Conservation (phyloP, 2,888 invertebrate species). For the Stegana nigrithorax region DNA sequence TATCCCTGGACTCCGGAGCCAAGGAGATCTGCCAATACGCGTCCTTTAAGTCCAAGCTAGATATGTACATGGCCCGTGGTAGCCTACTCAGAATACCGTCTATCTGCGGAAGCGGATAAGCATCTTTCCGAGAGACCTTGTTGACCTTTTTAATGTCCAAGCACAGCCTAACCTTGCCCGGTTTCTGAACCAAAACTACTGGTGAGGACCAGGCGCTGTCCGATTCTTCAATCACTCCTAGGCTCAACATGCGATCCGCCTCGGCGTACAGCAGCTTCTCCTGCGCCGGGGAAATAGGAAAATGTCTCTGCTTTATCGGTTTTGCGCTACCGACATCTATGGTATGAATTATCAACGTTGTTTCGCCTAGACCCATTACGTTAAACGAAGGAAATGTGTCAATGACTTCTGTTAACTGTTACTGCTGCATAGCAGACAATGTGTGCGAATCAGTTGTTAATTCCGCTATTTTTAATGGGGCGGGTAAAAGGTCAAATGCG, state of each 20-base stretch:
- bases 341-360: not conserved
- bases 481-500: not conserved
- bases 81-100: not conserved
- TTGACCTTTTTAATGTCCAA: not conserved
- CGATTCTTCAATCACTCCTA: slow-evolving; percentile 43
- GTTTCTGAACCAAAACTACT: not conserved
- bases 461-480: not conserved
- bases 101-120: not conserved
- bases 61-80: slow-evolving; percentile 27
- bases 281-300: not conserved
- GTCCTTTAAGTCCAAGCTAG: slow-evolving; percentile 9
- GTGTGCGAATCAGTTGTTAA: not conserved
- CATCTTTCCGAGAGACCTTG: not conserved
- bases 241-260: not conserved
- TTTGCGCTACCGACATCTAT: not conserved
- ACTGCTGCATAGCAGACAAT: not conserved
- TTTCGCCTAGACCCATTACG: not conserved
- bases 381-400: not conserved
- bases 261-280: not conserved
- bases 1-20: slow-evolving; percentile 3
- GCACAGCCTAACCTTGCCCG: not conserved
- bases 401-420: not conserved
- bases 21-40: slow-evolving; percentile 11
- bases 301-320: not conserved
- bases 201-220: not conserved